These are phyloP conservation scores for Ammodramus savannarum DNA, from an alignment of 2,113 vertebrate species.

Conservation along the genomic window DNA sequence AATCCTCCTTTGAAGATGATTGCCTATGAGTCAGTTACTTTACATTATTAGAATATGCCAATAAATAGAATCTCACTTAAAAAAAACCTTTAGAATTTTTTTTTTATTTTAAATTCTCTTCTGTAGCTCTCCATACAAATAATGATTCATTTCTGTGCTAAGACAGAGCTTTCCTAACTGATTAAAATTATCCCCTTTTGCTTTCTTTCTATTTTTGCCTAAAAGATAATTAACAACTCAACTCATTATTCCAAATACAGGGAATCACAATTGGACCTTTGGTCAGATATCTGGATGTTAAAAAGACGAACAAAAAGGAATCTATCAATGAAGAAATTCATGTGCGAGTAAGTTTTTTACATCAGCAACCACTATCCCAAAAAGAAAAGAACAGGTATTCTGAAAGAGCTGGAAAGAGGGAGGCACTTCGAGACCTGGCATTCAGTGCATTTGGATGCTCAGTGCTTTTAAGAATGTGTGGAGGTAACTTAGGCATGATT, in stretches of 20 bases:
- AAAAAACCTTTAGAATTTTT: rapidly evolving
- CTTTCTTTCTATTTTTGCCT: background rate
- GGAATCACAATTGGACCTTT: constrained; percentile 93
- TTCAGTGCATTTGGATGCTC: background rate
- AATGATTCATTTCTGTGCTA: background rate
- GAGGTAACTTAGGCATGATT: background rate
- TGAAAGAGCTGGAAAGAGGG: background rate
- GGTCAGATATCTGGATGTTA: constrained; percentile 89
- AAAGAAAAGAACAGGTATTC: background rate
- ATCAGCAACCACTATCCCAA: background rate
- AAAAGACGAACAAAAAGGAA: constrained; percentile 88
- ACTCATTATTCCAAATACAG: constrained; percentile 65
- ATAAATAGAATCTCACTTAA: background rate
- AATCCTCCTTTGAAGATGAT: background rate
- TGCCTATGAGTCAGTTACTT: background rate
- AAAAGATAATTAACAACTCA: background rate
- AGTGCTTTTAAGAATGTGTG: background rate
- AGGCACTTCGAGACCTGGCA: background rate
- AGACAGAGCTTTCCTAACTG: background rate
- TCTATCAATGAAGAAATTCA: constrained; percentile 93
- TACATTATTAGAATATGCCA: background rate
- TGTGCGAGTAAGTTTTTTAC: constrained; percentile 77
- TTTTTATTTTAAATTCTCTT: background rate
- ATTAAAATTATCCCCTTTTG: background rate
- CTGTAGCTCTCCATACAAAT: background rate